phyloP scores from a whole-genome alignment of 1,140 invertebrate genomes.

The Zaprionus ghesquierei region DNA sequence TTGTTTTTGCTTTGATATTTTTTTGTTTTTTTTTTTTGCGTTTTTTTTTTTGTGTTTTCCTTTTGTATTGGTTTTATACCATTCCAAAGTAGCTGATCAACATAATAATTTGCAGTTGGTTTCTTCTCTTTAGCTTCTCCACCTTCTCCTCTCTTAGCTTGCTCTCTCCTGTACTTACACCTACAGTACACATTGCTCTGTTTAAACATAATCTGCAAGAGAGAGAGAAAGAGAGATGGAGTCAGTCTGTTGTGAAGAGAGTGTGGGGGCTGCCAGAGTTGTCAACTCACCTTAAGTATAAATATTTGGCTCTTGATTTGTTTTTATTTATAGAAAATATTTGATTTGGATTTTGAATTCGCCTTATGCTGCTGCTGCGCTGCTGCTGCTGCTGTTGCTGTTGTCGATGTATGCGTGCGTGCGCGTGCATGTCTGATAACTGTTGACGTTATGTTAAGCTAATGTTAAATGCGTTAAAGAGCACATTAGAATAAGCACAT shows the following conservation, averaged over 20 bases:
- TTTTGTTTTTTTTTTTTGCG: background rate
- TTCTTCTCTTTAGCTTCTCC: too few species aligned
- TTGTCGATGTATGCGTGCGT: background rate
- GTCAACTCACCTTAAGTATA: slow-evolving; percentile 50
- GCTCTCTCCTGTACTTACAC: slow-evolving; percentile 25
- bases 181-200: slow-evolving; percentile 24
- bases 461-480: slow-evolving; percentile 63
- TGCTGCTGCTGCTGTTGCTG: slow-evolving; percentile 1
- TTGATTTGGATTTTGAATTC: slow-evolving; percentile 49
- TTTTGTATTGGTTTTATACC: too few species aligned
- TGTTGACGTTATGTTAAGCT: slow-evolving; percentile 37
- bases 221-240: background rate
- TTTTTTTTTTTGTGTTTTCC: too few species aligned
- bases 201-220: slow-evolving; percentile 46
- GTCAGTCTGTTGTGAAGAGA: background rate
- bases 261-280: background rate
- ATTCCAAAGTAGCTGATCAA: slow-evolving; percentile 14
- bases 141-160: background rate
- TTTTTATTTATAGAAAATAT: slow-evolving; percentile 42
- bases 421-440: slow-evolving; percentile 6
- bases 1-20: background rate
- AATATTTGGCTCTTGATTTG: slow-evolving; percentile 56
- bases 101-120: slow-evolving; percentile 20
- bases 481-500: slow-evolving; percentile 31
- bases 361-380: background rate